Conservation (phyloP, 2,888 invertebrate species). For the Cactoblastis cactorum region DNA sequence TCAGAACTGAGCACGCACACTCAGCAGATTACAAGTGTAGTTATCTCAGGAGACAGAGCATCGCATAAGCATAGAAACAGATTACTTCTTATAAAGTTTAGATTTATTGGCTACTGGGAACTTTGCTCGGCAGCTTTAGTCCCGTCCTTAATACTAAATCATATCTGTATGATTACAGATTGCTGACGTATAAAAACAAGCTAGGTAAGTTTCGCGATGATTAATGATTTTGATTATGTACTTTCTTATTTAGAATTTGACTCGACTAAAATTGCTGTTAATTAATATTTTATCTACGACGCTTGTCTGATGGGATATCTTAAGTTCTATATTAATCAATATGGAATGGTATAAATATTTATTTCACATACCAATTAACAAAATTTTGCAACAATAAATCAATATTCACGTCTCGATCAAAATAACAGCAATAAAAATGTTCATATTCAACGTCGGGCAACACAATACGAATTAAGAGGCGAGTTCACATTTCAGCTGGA, state of each 20-base stretch:
- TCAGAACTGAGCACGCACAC: slow-evolving; percentile 51
- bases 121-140: slow-evolving; percentile 59
- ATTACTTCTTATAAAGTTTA: slow-evolving; percentile 72
- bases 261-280: neutral
- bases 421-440: slow-evolving; percentile 16
- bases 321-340: too few relatives aligned
- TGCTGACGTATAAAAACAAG: slow-evolving; percentile 52
- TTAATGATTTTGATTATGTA: slow-evolving; percentile 4
- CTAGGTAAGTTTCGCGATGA: slow-evolving; percentile 30
- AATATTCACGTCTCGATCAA: neutral
- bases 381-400: neutral
- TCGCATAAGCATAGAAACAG: slow-evolving; percentile 63
- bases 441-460: slow-evolving; percentile 34
- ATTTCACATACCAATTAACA: too few relatives aligned
- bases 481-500: slow-evolving; percentile 58
- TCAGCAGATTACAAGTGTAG: slow-evolving; percentile 61
- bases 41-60: slow-evolving; percentile 61
- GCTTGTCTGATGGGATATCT: neutral
- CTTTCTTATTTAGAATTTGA: neutral
- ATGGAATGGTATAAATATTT: too few relatives aligned
- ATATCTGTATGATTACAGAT: slow-evolving; percentile 60
- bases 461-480: slow-evolving; percentile 49
- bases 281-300: too few relatives aligned
- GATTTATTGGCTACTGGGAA: slow-evolving; percentile 72
- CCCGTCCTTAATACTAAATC: slow-evolving; percentile 71